These are phyloP conservation scores for Pipistrellus pipistrellus DNA, from an alignment of 2,797 vertebrate genomes.

Conservation along the genomic window DNA sequence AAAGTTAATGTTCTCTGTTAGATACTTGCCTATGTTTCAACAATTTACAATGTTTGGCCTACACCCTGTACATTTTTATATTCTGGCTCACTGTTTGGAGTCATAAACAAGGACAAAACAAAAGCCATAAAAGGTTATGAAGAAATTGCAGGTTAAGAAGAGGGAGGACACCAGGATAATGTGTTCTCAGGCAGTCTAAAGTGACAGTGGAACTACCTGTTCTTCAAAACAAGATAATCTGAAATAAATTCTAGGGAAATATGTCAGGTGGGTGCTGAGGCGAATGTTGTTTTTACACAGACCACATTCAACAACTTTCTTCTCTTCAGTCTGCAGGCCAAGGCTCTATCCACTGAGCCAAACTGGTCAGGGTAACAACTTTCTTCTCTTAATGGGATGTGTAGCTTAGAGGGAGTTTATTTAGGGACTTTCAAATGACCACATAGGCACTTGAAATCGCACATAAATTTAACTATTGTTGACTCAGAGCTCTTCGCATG, in stretches of 20 bases:
- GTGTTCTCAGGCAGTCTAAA: slow-evolving; percentile 66
- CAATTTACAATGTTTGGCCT: slow-evolving; percentile 57
- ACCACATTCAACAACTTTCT: not conserved
- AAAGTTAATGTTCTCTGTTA: not conserved
- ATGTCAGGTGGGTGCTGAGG: slow-evolving; percentile 3
- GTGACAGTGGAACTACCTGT: slow-evolving; percentile 66
- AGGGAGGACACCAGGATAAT: slow-evolving; percentile 44
- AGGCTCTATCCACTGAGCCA: too few species aligned
- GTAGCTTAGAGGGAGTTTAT: slow-evolving; percentile 25
- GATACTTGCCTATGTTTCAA: slow-evolving; percentile 33
- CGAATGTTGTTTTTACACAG: slow-evolving; percentile 11
- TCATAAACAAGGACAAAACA: slow-evolving; percentile 63
- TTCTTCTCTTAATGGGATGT: not conserved
- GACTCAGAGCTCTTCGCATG: not conserved
- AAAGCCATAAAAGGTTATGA: slow-evolving; percentile 66
- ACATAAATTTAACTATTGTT: not conserved
- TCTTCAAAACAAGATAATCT: slow-evolving; percentile 75
- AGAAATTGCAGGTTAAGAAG: slow-evolving; percentile 55
- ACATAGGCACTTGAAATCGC: not conserved
- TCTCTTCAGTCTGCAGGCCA: too few species aligned
- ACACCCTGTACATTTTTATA: slow-evolving; percentile 47
- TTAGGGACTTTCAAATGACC: not conserved
- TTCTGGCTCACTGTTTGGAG: slow-evolving; percentile 66
- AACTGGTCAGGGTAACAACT: too few species aligned
- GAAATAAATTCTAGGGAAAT: slow-evolving; percentile 67